Base-by-base conservation (phyloP, 2,888 invertebrate genomes). In the Ophioninae sp. region DNA sequence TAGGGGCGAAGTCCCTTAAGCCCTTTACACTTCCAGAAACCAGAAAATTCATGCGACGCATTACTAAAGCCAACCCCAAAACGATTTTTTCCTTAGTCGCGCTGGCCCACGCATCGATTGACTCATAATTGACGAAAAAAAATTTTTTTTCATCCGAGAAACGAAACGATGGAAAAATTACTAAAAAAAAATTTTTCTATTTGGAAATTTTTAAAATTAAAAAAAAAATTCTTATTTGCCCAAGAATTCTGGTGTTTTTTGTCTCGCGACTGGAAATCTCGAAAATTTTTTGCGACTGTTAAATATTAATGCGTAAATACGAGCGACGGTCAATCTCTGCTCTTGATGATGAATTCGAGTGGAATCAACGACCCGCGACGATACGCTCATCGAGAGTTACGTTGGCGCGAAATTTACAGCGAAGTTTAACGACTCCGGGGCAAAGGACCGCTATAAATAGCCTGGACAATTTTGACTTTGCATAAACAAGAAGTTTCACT, bases 361-460 rank as follows among this genome's bases (percentile, higher is more conserved):
- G 58, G 71, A 75, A 73, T 64, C 75, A 69, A 75, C 59, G 80
- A 81, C 73, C 76, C 64, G 56, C 51, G 51, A 13, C 20, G 7
- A 2, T n/a, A 22, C 41, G 58, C 39, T 22, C 39, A 22, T 65
- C n/a, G 67, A 59, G 72, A 72, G 39, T 61, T 39, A 39, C 22
- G 58, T 37, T 22, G 22, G 65, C 51, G 56, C n/a, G 39, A 73
- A 56, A 72, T 72, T 65, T 65, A 63, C 56, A 73, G 59, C 51
- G 56, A 61, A 72, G 72, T 76, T 76, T 79, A 72, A 79, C 76
- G 79, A 76, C 76, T 79, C 30, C 61, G 37, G 22, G 67, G 56
- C 58, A 37, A 22, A 23, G 72, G 44, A 71, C 71, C 20, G 75
- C 79, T 79, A 79, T 83, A 72, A 72, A 83, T 83, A 83, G 61